Evolutionary conservation across 1,140 invertebrate genomes (phyloP).

Genomic region (Polyergus mexicanus): DNA sequence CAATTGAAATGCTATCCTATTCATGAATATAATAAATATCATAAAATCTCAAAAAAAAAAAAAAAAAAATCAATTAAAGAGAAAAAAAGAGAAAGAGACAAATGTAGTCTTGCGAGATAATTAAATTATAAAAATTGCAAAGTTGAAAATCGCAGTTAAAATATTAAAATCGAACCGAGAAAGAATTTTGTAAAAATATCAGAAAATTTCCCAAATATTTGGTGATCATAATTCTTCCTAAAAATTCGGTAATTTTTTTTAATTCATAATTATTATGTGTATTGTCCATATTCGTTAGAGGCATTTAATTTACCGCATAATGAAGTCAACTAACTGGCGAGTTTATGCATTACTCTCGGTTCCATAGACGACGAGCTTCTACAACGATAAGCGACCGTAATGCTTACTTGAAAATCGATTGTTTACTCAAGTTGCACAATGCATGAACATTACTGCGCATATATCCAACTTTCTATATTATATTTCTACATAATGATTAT

Average conservation of each 20-base stretch:
- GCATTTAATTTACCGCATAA: conserved; percentile 31
- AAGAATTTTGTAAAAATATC: not conserved
- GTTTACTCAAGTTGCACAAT: conserved; percentile 48
- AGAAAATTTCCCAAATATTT: not conserved
- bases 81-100: not conserved
- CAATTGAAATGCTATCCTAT: not conserved
- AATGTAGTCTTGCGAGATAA: not conserved
- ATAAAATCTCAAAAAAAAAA: not conserved
- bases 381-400: conserved; percentile 40
- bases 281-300: conserved; percentile 16
- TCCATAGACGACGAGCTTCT: conserved; percentile 30
- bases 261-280: not conserved
- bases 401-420: conserved; percentile 52
- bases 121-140: not conserved
- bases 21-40: not conserved
- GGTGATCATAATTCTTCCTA: not conserved
- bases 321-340: conserved; percentile 37
- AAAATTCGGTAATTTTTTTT: conserved; percentile 12
- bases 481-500: conserved; percentile 30
- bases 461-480: conserved; percentile 40
- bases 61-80: no score
- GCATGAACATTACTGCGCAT: conserved; percentile 44
- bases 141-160: not conserved
- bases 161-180: not conserved
- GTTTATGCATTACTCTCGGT: conserved; percentile 22